phyloP scores from a whole-genome alignment of 30 jellyfish, hydroid and myxozoan species.

The Euphysa ruthae region DNA sequence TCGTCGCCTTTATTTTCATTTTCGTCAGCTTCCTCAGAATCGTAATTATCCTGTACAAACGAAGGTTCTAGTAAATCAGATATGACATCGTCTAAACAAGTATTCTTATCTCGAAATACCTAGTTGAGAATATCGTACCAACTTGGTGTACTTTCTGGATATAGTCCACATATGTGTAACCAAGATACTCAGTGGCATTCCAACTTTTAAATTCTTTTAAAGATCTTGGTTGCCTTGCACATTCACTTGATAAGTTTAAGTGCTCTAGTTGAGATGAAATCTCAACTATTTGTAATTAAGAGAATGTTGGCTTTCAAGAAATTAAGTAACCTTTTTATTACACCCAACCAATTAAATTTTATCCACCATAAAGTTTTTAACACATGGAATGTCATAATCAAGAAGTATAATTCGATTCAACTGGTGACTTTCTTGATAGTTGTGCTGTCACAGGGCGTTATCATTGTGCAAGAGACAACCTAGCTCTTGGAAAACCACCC shows the following conservation, averaged over 20 bases:
- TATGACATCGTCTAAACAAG: no score
- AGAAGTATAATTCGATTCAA: not conserved
- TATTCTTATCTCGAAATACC: no score
- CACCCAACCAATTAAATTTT: conserved; percentile 40
- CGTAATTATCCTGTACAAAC: no score
- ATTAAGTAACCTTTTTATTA: conserved; percentile 7
- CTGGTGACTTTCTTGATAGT: conserved; percentile 12
- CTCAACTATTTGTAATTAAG: conserved; percentile 10
- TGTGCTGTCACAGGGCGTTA: not conserved
- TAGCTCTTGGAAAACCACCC: conserved; percentile 1
- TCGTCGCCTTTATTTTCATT: no score
- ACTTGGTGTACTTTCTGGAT: no score
- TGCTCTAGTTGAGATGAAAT: conserved; percentile 16
- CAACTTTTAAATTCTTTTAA: conserved; percentile 24
- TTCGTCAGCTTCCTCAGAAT: no score
- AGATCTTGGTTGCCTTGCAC: conserved; percentile 51
- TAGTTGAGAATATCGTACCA: no score
- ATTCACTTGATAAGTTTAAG: conserved; percentile 28
- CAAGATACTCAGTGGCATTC: conserved; percentile 68
- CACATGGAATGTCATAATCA: conserved; percentile 17
- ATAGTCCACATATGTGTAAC: no score
- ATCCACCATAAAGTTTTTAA: conserved; percentile 21
- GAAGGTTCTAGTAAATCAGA: no score
- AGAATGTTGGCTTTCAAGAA: conserved; percentile 14
- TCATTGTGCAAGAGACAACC: not conserved